Evolutionary conservation across 2,888 invertebrate genomes (phyloP), one percentile per base, ranked within the genome.

Genomic region (Rutpela maculata): DNA sequence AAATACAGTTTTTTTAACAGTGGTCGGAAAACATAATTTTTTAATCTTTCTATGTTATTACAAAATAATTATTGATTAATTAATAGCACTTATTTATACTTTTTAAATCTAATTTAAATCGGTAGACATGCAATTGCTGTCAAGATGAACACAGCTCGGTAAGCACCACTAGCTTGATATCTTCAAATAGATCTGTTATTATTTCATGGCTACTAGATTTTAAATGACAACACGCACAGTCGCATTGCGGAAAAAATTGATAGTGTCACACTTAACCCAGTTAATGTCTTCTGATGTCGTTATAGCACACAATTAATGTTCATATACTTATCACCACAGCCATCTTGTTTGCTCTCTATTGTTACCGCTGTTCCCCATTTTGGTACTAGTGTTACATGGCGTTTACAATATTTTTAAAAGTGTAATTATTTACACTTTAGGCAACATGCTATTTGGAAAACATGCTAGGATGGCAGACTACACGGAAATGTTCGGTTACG

Each of bases 371-470:
- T 15, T 50, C 15, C n/a, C 50, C 50, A 50, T 50, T 50, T 50
- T n/a, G 15, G n/a, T 50, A 50, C n/a, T 50, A 50, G n/a, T 0
- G 50, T 65, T 65, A 65, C 65, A 65, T 22, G 65, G 15, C 22
- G 18, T 43, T 65, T 65, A 65, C 65, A 50, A 65, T 50, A 65
- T 65, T 65, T 65, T 19, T 65, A 50, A 50, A 43, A 31, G 43
- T 19, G n/a, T 50, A 50, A 65, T 50, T 65, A 65, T 65, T 43
- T 65, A 43, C 65, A 50, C 50, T 50, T n/a, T n/a, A 7, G n/a
- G 50, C 50, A n/a, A 50, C 50, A 50, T n/a, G 50, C 50, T n/a
- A 2, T 15, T n/a, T 6, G n/a, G n/a, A 50, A 35, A 35, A 35
- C 31, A 7, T 35, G 31, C n/a, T 50, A 6, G 50, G 50, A 50